These are phyloP conservation scores for Heliocidaris erythrogramma DNA, from an alignment of 35 echinoderm and acorn worm species.

Conservation along the genomic window DNA sequence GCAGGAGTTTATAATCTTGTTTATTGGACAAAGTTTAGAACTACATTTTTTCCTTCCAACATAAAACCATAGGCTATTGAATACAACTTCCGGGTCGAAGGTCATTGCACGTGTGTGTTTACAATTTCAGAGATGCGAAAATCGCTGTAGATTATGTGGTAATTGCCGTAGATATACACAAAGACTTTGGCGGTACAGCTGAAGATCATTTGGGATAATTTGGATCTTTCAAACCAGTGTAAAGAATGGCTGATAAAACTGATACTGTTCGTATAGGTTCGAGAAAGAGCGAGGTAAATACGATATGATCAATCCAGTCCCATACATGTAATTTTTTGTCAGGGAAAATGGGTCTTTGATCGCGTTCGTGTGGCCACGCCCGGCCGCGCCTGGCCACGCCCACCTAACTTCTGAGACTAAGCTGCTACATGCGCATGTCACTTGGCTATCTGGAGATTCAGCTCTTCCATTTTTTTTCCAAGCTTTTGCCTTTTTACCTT, in stretches of 20 bases:
- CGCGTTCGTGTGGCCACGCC: neutral
- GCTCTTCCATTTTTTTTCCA: too few relatives aligned
- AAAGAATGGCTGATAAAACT: neutral
- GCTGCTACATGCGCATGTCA: too few relatives aligned
- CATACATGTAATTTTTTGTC: neutral
- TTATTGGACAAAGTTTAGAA: neutral
- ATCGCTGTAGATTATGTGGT: neutral
- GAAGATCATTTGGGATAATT: too few relatives aligned
- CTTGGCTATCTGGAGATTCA: too few relatives aligned
- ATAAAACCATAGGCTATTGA: neutral
- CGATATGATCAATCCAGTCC: neutral
- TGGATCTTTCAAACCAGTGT: neutral
- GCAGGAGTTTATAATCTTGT: neutral
- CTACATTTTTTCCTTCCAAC: neutral
- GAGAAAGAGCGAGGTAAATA: conserved; percentile 56
- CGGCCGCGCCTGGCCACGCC: too few relatives aligned
- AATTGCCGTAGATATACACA: too few relatives aligned
- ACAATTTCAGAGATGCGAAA: neutral
- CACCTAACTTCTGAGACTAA: too few relatives aligned
- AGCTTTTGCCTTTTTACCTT: too few relatives aligned
- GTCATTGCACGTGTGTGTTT: conserved; percentile 17
- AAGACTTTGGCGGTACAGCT: too few relatives aligned
- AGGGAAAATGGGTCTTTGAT: neutral
- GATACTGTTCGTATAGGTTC: conserved; percentile 45
- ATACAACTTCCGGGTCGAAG: conserved; percentile 16